These are phyloP conservation scores for Rattus rattus DNA, from an alignment of 2,113 vertebrate genomes.

Conservation along the genomic window DNA sequence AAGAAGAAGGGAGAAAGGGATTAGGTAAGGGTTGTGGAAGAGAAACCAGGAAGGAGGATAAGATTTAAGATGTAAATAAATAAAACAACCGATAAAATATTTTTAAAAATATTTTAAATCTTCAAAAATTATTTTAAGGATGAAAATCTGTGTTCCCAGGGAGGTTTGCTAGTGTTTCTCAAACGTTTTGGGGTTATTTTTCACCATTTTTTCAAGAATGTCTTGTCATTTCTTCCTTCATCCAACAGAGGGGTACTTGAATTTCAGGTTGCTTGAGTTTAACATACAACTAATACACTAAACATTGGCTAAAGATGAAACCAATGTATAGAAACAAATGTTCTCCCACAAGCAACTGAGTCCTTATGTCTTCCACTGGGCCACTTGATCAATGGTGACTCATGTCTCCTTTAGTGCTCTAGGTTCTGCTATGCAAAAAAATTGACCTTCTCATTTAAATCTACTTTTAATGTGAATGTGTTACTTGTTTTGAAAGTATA, in stretches of 20 bases:
- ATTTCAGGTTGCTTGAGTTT: neutral
- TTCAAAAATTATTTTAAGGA: neutral
- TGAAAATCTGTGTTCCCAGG: neutral
- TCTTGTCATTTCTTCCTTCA: neutral
- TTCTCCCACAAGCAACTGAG: neutral
- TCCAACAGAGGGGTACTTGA: neutral
- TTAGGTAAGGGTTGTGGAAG: too few species aligned
- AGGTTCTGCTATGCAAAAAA: neutral
- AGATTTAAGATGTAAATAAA: too few species aligned
- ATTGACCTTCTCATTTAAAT: neutral
- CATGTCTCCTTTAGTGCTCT: neutral
- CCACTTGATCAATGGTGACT: too few species aligned
- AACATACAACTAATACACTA: rapidly evolving
- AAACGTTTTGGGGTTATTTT: neutral
- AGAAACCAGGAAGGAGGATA: too few species aligned
- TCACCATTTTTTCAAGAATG: rapidly evolving
- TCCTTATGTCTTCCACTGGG: neutral
- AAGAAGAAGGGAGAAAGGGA: too few species aligned
- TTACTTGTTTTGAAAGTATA: neutral
- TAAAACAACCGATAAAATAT: too few species aligned
- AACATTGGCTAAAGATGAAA: too few species aligned
- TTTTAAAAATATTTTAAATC: too few species aligned
- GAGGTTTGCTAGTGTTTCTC: neutral
- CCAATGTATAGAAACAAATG: neutral
- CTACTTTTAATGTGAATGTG: too few species aligned